phyloP scores from a whole-genome alignment of 2,797 vertebrate species.

The Myripristis jacobus region DNA sequence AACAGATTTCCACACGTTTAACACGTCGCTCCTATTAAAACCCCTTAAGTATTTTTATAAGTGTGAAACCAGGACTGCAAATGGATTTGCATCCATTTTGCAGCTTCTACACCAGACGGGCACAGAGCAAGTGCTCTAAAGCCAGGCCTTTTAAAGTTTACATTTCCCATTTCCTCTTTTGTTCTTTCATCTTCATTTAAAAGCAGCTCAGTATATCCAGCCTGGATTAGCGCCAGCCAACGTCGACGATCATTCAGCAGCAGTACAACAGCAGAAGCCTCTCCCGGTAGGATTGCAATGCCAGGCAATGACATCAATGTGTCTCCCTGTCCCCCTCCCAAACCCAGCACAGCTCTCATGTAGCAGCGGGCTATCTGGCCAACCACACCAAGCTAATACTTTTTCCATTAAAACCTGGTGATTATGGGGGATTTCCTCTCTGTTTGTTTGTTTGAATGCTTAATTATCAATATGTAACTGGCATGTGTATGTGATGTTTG shows the following conservation, averaged over 20 bases:
- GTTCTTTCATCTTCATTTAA: slow-evolving; percentile 78
- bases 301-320: slow-evolving; percentile 79
- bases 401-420: slow-evolving; percentile 80
- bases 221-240: slow-evolving; percentile 81
- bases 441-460: slow-evolving; percentile 83
- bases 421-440: slow-evolving; percentile 78
- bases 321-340: slow-evolving; percentile 41
- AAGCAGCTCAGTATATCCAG: slow-evolving; percentile 81
- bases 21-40: slow-evolving; percentile 83
- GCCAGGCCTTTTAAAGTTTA: slow-evolving; percentile 81
- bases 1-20: slow-evolving; percentile 90
- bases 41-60: slow-evolving; percentile 87
- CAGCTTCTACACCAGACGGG: slow-evolving; percentile 56
- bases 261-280: slow-evolving; percentile 60
- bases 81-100: slow-evolving; percentile 86
- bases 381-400: slow-evolving; percentile 78
- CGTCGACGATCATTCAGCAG: slow-evolving; percentile 55
- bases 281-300: slow-evolving; percentile 80
- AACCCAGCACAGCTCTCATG: slow-evolving; percentile 71
- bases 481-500: slow-evolving; percentile 72
- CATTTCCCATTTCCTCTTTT: slow-evolving; percentile 80
- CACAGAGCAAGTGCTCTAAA: slow-evolving; percentile 74
- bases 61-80: slow-evolving; percentile 82
- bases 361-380: slow-evolving; percentile 77
- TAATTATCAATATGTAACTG: slow-evolving; percentile 83